Conservation (phyloP, 1,140 invertebrate species). For the Cyclargus thomasi region DNA sequence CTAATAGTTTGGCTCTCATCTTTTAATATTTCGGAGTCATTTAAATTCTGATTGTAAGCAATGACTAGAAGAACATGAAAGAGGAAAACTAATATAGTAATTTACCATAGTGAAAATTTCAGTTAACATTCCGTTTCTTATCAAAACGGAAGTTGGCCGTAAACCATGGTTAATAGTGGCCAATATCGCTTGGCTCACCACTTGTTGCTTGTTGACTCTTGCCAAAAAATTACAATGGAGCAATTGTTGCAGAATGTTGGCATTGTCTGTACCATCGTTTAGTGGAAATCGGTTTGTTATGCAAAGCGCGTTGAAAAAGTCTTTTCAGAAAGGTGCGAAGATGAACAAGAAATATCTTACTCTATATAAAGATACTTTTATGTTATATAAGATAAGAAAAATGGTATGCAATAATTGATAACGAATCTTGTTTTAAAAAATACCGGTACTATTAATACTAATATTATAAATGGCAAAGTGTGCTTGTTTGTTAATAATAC, state of each 20-base stretch:
- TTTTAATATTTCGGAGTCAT: no score
- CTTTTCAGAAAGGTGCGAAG: background rate
- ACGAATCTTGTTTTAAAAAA: no score
- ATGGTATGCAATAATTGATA: no score
- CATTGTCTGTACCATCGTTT: background rate
- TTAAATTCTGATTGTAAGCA: no score
- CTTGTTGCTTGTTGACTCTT: background rate
- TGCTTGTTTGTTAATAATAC: no score
- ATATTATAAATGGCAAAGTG: no score
- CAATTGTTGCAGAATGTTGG: constrained; percentile 6
- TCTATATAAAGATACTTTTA: no score
- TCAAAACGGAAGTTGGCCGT: background rate
- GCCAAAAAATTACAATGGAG: constrained; percentile 8
- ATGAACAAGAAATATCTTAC: background rate
- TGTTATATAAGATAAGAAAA: no score
- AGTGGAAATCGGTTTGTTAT: background rate
- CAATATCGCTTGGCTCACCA: background rate
- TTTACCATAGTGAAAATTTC: background rate
- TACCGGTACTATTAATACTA: no score
- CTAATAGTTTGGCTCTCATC: no score
- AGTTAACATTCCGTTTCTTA: background rate
- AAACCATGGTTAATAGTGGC: constrained; percentile 6
- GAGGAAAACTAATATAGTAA: no score
- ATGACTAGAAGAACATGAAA: no score
- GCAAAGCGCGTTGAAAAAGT: background rate